Conservation (phyloP, 2,113 vertebrate genomes). For the Gambusia holbrooki region DNA sequence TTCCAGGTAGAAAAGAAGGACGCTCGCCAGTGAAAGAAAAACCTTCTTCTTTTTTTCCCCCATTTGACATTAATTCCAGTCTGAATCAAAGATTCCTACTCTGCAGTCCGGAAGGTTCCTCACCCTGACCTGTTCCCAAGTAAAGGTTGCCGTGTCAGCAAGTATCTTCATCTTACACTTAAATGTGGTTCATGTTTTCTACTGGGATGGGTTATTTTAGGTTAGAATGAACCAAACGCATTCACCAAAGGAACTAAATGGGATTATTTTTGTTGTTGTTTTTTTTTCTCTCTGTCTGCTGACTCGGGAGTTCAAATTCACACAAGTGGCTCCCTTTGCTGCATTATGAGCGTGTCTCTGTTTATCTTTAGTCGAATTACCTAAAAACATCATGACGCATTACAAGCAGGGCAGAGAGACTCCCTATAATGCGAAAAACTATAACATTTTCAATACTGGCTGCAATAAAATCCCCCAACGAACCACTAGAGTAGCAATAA, state of each 20-base stretch:
- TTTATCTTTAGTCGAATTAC: conserved; percentile 24
- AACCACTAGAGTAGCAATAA: conserved; percentile 36
- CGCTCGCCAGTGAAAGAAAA: not conserved
- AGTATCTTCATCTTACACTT: not conserved
- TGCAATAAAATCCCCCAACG: conserved; percentile 27
- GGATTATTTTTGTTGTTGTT: not conserved
- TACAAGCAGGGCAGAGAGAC: conserved; percentile 21
- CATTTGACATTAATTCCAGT: not conserved
- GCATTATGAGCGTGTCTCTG: not conserved
- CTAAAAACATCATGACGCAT: conserved; percentile 28
- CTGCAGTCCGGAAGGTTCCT: not conserved
- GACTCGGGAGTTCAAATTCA: not conserved
- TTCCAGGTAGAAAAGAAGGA: too few species aligned
- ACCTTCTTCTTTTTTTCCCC: not conserved
- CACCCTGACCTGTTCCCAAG: not conserved
- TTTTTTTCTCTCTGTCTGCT: not conserved
- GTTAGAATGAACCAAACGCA: not conserved
- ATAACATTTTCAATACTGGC: conserved; percentile 45
- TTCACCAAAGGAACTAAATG: not conserved
- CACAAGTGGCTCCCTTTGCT: conserved; percentile 4
- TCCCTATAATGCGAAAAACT: conserved; percentile 9
- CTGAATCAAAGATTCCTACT: not conserved
- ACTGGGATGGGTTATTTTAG: not conserved
- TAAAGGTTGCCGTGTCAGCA: not conserved
- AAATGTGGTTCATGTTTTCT: not conserved